These are phyloP conservation scores for Cetonia aurata DNA, from an alignment of 2,888 invertebrate species.

Conservation along the genomic window DNA sequence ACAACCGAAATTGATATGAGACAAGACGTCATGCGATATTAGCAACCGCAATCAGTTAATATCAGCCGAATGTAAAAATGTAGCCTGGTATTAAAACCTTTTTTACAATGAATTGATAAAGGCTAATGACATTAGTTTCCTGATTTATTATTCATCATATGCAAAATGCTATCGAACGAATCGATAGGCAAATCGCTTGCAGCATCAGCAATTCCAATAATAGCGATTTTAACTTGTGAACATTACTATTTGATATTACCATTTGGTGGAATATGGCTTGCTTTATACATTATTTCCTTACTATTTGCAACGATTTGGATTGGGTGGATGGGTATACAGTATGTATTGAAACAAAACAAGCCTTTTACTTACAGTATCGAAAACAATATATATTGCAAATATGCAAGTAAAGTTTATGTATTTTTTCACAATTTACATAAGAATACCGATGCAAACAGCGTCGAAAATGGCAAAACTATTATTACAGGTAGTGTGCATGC, in stretches of 20 bases:
- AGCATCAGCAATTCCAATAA: constrained; percentile 24
- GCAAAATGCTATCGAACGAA: constrained; percentile 23
- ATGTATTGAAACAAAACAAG: constrained; percentile 69
- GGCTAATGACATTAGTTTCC: background rate
- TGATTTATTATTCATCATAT: no score
- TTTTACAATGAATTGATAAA: constrained; percentile 8
- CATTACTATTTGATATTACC: constrained; percentile 47
- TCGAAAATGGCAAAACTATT: background rate
- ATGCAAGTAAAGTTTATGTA: constrained; percentile 7
- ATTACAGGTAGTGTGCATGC: background rate
- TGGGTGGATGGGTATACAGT: constrained; percentile 70
- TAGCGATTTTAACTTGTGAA: constrained; percentile 35
- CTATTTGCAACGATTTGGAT: constrained; percentile 67
- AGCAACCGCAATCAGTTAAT: no score
- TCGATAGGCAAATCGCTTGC: constrained; percentile 31
- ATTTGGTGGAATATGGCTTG: constrained; percentile 64
- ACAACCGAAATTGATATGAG: no score
- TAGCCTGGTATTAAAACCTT: no score
- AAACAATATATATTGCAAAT: constrained; percentile 35
- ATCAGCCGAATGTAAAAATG: no score
- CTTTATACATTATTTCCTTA: constrained; percentile 65
- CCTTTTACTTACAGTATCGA: constrained; percentile 66
- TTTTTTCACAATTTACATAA: background rate
- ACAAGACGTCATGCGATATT: no score
- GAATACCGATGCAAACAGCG: background rate